Evolutionary conservation across 2,113 vertebrate species (phyloP).

Genomic region (human): DNA sequence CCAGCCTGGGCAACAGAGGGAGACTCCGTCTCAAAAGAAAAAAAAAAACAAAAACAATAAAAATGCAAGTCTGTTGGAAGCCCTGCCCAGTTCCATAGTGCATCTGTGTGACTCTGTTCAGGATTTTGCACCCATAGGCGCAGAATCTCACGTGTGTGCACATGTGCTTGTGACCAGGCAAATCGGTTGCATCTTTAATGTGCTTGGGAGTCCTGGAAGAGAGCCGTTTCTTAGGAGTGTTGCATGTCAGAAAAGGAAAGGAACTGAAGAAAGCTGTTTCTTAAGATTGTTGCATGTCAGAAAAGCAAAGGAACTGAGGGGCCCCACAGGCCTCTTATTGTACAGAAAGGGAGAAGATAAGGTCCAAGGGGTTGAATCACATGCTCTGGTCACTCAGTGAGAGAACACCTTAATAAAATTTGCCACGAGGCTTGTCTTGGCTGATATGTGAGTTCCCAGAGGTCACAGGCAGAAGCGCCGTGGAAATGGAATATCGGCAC

Average conservation of each 20-base stretch:
- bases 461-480: neutral
- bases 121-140: neutral
- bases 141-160: too few relatives aligned
- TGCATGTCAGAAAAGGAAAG: neutral
- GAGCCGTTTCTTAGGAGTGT: neutral
- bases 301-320: neutral
- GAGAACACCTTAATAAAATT: neutral
- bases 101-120: neutral
- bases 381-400: neutral
- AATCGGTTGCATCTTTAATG: neutral
- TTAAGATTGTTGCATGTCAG: neutral
- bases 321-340: neutral
- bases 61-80: neutral
- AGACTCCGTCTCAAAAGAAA: neutral
- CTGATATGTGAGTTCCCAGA: neutral
- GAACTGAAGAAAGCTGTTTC: neutral
- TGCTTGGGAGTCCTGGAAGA: neutral
- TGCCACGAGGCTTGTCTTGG: neutral
- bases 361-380: neutral
- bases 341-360: neutral
- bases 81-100: neutral
- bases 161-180: neutral
- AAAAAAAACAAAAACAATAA: neutral
- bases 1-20: too few relatives aligned
- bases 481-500: neutral